Conservation (phyloP, 2,797 vertebrate species). For the Peromyscus melanophrys region DNA sequence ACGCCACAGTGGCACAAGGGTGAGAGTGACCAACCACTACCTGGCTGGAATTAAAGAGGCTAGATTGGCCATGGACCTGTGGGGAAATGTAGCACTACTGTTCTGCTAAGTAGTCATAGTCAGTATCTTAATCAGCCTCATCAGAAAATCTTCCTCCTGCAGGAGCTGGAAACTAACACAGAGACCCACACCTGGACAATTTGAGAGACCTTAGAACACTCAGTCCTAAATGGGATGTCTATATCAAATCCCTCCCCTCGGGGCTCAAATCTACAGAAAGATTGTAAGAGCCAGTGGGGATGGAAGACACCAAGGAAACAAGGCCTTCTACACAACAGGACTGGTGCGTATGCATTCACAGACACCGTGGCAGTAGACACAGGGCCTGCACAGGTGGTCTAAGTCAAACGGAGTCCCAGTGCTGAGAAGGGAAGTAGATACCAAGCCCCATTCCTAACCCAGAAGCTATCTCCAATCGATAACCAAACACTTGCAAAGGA, state of each 20-base stretch:
- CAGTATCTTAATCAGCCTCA: too few species aligned
- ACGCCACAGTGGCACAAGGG: too few species aligned
- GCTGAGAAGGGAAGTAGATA: neutral
- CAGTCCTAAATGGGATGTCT: neutral
- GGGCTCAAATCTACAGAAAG: neutral
- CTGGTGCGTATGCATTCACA: neutral
- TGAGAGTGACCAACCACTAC: too few species aligned
- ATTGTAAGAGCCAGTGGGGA: neutral
- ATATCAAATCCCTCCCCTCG: neutral
- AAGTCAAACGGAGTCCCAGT: neutral
- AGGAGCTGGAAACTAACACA: neutral
- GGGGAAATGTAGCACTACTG: too few species aligned
- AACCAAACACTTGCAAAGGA: neutral
- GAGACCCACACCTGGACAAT: neutral
- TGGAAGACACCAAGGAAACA: neutral
- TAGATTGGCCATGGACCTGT: too few species aligned
- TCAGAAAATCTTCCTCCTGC: too few species aligned
- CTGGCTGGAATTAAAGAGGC: neutral
- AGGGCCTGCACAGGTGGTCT: neutral
- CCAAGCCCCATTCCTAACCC: neutral
- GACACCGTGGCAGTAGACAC: neutral
- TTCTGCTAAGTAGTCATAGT: too few species aligned
- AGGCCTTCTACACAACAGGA: neutral
- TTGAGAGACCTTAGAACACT: neutral
- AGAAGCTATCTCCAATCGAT: neutral